Percentiles rank a stretch among this genome's conserved stretches.
Conservation (phyloP, 2,797 vertebrate species). For the Choloepus didactylus region DNA sequence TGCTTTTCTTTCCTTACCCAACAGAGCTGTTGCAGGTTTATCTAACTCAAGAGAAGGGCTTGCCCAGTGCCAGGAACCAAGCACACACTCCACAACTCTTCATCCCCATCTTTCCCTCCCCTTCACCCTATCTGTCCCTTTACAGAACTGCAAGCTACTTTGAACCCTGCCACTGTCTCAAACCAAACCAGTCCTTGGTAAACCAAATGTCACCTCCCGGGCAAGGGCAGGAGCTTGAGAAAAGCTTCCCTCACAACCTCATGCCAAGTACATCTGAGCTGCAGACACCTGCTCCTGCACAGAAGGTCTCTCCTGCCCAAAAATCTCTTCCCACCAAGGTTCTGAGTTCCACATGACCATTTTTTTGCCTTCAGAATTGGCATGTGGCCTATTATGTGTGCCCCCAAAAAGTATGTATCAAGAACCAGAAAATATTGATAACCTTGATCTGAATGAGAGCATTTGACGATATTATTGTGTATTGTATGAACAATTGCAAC, state of each 20-base stretch:
- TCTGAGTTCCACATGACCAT: background rate
- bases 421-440: conserved; percentile 43
- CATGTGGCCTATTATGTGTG: background rate
- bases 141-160: background rate
- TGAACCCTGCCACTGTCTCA: background rate
- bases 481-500: conserved; percentile 31
- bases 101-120: background rate
- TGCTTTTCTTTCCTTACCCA: background rate
- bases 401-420: background rate
- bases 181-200: background rate
- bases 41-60: background rate
- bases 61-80: background rate
- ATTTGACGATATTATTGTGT: background rate
- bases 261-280: background rate
- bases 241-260: background rate
- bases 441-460: conserved; percentile 4
- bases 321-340: background rate
- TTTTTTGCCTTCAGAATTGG: conserved; percentile 36
- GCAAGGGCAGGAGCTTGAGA: background rate
- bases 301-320: background rate
- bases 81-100: background rate
- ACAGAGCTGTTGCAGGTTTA: background rate
- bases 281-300: background rate
- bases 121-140: background rate
- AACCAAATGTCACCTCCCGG: background rate